Base-by-base conservation (phyloP, 2,888 invertebrate genomes). In the Cephus rjabovi region DNA sequence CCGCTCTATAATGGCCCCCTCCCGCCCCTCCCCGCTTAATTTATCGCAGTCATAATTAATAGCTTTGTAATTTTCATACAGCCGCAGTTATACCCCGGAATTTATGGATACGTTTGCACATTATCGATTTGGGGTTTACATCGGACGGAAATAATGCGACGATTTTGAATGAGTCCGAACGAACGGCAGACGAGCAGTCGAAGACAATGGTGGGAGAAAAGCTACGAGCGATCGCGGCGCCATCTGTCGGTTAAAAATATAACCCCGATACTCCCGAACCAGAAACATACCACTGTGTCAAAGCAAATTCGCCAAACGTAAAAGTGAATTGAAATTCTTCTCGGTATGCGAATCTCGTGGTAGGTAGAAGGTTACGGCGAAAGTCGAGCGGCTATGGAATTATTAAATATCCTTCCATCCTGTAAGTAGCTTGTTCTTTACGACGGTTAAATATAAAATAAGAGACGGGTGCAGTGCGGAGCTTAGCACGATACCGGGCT, bases 31-130 rank as follows among this genome's bases (percentile, higher is more conserved):
- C 70, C 30, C 70, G 90, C 90, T 91, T 91, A 91, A 91, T 91
- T 91, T 91, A 91, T 91, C 88, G 91, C 86, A 88, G 87, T 89
- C 89, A 90, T 91, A 91, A 91, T 91, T 91, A 91, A 91, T 91
- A 91, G 91, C 91, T 91, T 91, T 91, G 91, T 91, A 91, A 91
- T 91, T 91, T 91, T 91, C 91, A 91, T 91, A 90, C 89, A 87
- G 86, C 86, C 77, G 70, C 70, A 76, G 76, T 77, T 73, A 73
- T 76, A 69, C 83, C 83, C 83, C 83, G 82, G 82, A 86, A 87
- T 87, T 87, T 87, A 87, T 87, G 88, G 86, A 87, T 87, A 88
- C 86, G 88, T 87, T 87, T 87, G 83, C 83, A 82, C 86, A 85
- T 86, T 87, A 87, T 87, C 88, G 87, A 87, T 87, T 87, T 83